These are phyloP conservation scores for Orthosia incerta DNA, from an alignment of 2,888 invertebrate species.

Conservation along the genomic window DNA sequence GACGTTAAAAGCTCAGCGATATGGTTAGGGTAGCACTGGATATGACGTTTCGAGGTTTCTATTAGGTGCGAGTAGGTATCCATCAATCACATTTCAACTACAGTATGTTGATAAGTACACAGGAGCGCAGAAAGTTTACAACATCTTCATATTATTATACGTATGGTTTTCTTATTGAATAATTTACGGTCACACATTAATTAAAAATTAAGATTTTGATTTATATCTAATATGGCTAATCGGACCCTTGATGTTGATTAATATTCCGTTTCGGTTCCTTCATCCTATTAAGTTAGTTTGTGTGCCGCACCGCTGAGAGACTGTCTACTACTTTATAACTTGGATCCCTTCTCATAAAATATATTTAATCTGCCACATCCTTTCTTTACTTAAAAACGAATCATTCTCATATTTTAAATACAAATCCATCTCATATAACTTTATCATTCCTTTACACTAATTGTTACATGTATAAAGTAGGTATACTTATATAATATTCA, in stretches of 20 bases:
- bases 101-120: constrained; percentile 52
- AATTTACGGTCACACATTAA: constrained; percentile 59
- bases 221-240: constrained; percentile 53
- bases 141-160: constrained; percentile 61
- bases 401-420: constrained; percentile 51
- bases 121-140: constrained; percentile 63
- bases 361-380: constrained; percentile 40
- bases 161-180: constrained; percentile 53
- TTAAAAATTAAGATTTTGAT: constrained; percentile 60
- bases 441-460: constrained; percentile 61
- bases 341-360: constrained; percentile 42
- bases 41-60: constrained; percentile 70
- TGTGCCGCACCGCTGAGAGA: constrained; percentile 32
- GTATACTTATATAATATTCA: constrained; percentile 75
- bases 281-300: constrained; percentile 27
- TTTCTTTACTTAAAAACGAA: constrained; percentile 32
- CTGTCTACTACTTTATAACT: constrained; percentile 26
- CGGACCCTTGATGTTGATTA: constrained; percentile 30
- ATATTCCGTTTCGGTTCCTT: constrained; percentile 36
- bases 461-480: constrained; percentile 73
- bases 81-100: constrained; percentile 66
- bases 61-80: constrained; percentile 59
- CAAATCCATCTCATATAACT: constrained; percentile 52
- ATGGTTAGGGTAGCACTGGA: constrained; percentile 75
- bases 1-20: constrained; percentile 78